Evolutionary conservation across 2,113 vertebrate species (phyloP).

Genomic region (Theristicus caerulescens): DNA sequence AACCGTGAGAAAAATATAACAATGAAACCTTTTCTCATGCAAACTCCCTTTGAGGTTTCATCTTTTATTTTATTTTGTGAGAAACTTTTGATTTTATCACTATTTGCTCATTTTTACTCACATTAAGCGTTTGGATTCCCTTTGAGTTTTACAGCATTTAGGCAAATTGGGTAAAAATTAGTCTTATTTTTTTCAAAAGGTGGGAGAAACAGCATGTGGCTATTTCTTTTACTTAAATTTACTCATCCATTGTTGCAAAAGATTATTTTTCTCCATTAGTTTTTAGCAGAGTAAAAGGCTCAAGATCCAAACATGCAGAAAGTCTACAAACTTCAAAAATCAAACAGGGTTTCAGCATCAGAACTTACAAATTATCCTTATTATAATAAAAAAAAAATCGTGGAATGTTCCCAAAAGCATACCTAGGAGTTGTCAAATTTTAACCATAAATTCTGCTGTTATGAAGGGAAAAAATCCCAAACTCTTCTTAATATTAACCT

Average conservation of each 20-base stretch:
- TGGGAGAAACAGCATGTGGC: not conserved
- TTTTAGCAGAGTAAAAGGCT: not conserved
- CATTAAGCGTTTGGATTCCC: not conserved
- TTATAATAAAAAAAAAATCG: not conserved
- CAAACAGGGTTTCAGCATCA: not conserved
- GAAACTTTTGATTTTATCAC: not conserved
- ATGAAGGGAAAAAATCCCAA: not conserved
- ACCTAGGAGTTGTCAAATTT: not conserved
- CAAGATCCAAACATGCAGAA: not conserved
- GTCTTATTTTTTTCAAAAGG: not conserved
- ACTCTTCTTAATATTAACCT: not conserved
- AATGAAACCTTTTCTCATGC: not conserved
- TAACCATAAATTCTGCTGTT: not conserved
- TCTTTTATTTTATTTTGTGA: not conserved
- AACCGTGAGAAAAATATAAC: not conserved
- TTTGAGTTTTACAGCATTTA: not conserved
- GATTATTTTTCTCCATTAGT: not conserved
- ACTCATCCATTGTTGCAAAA: not conserved
- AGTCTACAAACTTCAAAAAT: not conserved
- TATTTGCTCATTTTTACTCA: not conserved
- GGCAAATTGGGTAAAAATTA: not conserved
- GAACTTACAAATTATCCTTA: not conserved
- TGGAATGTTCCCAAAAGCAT: not conserved
- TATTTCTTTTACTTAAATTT: not conserved
- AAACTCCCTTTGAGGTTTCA: not conserved